Evolutionary conservation across 2,888 invertebrate genomes (phyloP), one percentile per base, ranked within the genome.

Genomic region (Coleophora flavipennella): DNA sequence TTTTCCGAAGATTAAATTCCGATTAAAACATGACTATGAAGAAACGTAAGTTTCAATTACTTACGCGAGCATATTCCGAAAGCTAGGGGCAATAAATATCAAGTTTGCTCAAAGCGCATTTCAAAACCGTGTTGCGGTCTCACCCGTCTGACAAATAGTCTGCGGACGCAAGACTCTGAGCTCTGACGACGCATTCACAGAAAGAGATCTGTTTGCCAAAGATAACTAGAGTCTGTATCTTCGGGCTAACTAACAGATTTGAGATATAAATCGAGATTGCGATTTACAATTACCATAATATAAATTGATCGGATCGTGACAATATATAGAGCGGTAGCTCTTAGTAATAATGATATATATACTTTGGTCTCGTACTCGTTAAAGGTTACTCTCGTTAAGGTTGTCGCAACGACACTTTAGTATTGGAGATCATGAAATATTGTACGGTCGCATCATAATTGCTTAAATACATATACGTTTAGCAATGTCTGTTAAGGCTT

Each of bases 371-470:
- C n/a, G n/a, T 59, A 61, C 54, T 6, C 20, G 20, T 20, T 70
- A 83, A 84, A 84, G 83, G 83, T 83, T 80, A 80, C 70, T 65
- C 81, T 80, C 70, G 77, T 83, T 81, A 80, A 59, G 51, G 44
- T 57, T 81, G 73, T 72, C 74, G 81, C 73, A 79, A 83, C 53
- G 40, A 20, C 13, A 20, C 48, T 47, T n/a, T n/a, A n/a, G n/a
- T n/a, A 50, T 50, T 33, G 54, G 55, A 57, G 10, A 29, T 29
- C 10, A 29, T n/a, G n/a, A 11, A 29, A 11, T 64, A 67, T 64
- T 62, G 59, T 59, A 57, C 62, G 3, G 20, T 20, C 20, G 20
- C 20, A 20, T 20, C 20, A 6, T 20, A 20, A 20, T 20, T 20
- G 20, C 20, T 6, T 20, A 20, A 20, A 4, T 20, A 6, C 20